phyloP scores from a whole-genome alignment of 2,797 vertebrate genomes.

The Anguilla megastoma region DNA sequence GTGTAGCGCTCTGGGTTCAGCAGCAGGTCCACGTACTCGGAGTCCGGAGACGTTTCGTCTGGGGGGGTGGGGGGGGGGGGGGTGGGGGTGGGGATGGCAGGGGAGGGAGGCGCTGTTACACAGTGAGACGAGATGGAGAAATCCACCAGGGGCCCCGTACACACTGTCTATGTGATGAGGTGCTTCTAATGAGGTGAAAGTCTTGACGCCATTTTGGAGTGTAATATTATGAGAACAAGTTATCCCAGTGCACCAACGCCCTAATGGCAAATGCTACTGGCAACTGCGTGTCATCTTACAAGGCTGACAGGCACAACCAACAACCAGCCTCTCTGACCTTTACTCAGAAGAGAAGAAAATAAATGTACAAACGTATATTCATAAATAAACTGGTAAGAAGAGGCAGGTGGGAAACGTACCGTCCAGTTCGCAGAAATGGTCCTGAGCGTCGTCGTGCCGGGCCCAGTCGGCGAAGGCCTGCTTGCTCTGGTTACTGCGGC shows the following conservation, averaged over 20 bases:
- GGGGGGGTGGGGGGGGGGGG: neutral
- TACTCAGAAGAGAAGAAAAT: neutral
- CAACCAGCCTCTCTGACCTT: neutral
- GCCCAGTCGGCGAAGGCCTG: conserved; percentile 96
- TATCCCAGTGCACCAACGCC: no score
- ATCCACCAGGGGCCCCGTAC: neutral
- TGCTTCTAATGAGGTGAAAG: neutral
- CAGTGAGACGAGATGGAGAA: neutral
- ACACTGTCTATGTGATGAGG: neutral
- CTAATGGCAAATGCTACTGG: neutral
- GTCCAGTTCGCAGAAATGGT: conserved; percentile 94
- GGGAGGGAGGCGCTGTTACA: neutral
- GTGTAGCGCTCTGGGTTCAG: conserved; percentile 86
- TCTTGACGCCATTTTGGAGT: neutral
- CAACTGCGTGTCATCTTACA: neutral
- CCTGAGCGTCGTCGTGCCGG: conserved; percentile 93
- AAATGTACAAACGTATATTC: neutral
- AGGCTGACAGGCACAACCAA: neutral
- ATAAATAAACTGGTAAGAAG: neutral
- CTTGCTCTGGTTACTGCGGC: conserved; percentile 87
- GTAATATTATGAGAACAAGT: neutral
- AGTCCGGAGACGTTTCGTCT: conserved; percentile 84
- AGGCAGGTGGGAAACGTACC: conserved; percentile 70
- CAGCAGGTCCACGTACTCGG: conserved; percentile 82
- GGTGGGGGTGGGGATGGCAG: neutral